Evolutionary conservation across 2,888 invertebrate genomes (phyloP).

Genomic region (Drosophila testacea): DNA sequence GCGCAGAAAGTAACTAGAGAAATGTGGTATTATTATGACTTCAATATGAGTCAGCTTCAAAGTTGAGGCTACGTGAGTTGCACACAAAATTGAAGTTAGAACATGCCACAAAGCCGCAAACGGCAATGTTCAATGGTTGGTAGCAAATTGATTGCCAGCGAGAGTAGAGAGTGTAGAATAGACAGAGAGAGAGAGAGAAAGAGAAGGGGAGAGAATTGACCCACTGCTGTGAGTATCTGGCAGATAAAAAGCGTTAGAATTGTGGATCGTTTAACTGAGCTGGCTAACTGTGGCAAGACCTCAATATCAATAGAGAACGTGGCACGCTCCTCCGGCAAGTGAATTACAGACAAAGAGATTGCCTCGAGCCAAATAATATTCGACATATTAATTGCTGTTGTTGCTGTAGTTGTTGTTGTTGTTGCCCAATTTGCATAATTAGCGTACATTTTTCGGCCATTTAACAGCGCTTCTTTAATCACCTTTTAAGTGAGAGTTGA

Average conservation of each 20-base stretch:
- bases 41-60: slow-evolving; percentile 45
- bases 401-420: slow-evolving; percentile 16
- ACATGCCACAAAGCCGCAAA: slow-evolving; percentile 30
- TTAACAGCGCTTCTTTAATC: slow-evolving; percentile 52
- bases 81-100: slow-evolving; percentile 46
- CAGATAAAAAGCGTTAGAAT: slow-evolving; percentile 55
- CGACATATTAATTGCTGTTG: slow-evolving; percentile 20
- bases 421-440: slow-evolving; percentile 74
- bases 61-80: slow-evolving; percentile 54
- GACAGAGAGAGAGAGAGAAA: neutral
- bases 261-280: slow-evolving; percentile 50
- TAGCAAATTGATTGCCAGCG: slow-evolving; percentile 63
- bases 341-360: neutral
- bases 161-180: slow-evolving; percentile 35
- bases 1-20: slow-evolving; percentile 59
- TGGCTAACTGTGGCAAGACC: slow-evolving; percentile 72
- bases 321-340: slow-evolving; percentile 53
- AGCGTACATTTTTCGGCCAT: slow-evolving; percentile 51
- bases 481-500: slow-evolving; percentile 71
- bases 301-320: slow-evolving; percentile 59
- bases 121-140: slow-evolving; percentile 11
- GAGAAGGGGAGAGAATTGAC: slow-evolving; percentile 46
- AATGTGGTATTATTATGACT: slow-evolving; percentile 58
- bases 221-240: slow-evolving; percentile 52
- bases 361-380: slow-evolving; percentile 37